Percentiles rank a stretch among this genome's conserved stretches.
Conservation (phyloP, 2,888 invertebrate species). For the Archips crataeganus region DNA sequence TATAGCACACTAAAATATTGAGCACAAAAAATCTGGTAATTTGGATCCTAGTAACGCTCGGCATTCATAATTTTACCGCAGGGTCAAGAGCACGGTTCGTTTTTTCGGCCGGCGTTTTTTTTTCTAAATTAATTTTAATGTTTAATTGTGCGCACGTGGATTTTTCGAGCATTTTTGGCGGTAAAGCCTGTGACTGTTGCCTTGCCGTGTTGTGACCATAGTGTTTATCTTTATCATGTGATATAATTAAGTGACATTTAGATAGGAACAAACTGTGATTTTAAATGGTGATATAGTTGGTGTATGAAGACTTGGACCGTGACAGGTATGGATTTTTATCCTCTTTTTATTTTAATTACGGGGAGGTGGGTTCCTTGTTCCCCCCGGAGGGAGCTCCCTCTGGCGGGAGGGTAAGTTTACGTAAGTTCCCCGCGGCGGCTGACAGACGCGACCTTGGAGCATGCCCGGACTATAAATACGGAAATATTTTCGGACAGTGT, state of each 20-base stretch:
- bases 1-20: constrained; percentile 84
- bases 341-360: constrained; percentile 60
- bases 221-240: constrained; percentile 83
- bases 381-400: constrained; percentile 51
- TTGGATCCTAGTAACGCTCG: constrained; percentile 82
- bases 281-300: constrained; percentile 83
- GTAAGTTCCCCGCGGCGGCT: constrained; percentile 71
- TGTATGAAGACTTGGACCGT: constrained; percentile 76
- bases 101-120: constrained; percentile 71
- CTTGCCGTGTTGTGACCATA: constrained; percentile 84
- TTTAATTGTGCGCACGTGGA: constrained; percentile 80
- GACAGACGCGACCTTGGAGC: constrained; percentile 80
- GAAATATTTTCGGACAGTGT: constrained; percentile 77
- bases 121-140: constrained; percentile 61
- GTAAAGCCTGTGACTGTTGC: constrained; percentile 79
- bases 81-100: constrained; percentile 82
- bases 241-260: constrained; percentile 82
- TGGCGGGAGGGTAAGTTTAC: constrained; percentile 62
- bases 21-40: constrained; percentile 83
- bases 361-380: constrained; percentile 60
- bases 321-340: constrained; percentile 68
- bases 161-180: constrained; percentile 80
- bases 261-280: constrained; percentile 85
- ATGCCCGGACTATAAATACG: constrained; percentile 79
- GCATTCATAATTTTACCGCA: constrained; percentile 84